A percentile compares a stretch with the other conserved stretches of the same genome.
phyloP scores from a whole-genome alignment of 2,888 invertebrate species.

The Buathra laborator region DNA sequence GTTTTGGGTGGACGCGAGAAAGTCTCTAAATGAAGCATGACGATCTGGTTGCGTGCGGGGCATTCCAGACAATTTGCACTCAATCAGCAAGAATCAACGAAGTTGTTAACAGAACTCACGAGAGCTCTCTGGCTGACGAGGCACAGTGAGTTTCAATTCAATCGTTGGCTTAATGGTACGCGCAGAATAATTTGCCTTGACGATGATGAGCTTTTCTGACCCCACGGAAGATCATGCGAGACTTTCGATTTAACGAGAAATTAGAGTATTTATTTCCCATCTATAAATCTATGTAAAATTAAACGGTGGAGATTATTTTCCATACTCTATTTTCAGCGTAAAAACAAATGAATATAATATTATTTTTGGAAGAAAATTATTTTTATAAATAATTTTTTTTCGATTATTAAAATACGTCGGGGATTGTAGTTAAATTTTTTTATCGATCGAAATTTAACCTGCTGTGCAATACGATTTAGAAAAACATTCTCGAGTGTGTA shows the following conservation, averaged over 20 bases:
- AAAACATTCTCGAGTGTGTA: background rate
- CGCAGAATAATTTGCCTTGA: conserved; percentile 15
- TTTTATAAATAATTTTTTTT: background rate
- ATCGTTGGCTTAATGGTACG: background rate
- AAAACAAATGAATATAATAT: background rate
- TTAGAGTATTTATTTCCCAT: background rate
- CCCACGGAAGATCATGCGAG: background rate
- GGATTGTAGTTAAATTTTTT: background rate
- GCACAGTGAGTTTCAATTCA: conserved; percentile 11
- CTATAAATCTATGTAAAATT: background rate
- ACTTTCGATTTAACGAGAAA: background rate
- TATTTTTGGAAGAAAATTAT: background rate
- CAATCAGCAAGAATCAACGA: conserved; percentile 61
- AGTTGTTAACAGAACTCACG: conserved; percentile 34
- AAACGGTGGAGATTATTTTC: background rate
- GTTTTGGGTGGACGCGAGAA: conserved; percentile 28
- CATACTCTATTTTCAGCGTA: background rate
- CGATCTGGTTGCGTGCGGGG: conserved; percentile 35
- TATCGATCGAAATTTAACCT: background rate
- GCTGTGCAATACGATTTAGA: background rate
- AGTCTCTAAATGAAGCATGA: conserved; percentile 33
- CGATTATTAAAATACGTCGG: background rate
- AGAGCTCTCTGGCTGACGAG: conserved; percentile 9
- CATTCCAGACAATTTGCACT: conserved; percentile 57
- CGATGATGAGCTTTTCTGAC: conserved; percentile 14